Evolutionary conservation across 2,888 invertebrate species (phyloP).

Genomic region (Stenodema calcarata): DNA sequence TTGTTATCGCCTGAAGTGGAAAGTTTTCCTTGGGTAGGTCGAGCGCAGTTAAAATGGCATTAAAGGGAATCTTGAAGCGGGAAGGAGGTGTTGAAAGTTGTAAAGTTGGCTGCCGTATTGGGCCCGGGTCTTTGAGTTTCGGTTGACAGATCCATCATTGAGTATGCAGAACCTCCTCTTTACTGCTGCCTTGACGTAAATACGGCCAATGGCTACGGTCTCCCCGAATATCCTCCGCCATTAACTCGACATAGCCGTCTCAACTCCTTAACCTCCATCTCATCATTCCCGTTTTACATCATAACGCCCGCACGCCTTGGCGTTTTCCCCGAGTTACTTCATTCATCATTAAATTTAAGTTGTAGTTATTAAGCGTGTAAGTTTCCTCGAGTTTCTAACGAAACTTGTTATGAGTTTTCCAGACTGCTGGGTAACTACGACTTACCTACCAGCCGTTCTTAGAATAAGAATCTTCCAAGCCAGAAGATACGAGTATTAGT

Average conservation of each 20-base stretch:
- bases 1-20: not conserved
- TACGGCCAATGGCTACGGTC: not conserved
- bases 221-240: not conserved
- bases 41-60: not conserved
- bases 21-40: not conserved
- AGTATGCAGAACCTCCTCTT: not conserved
- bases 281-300: not conserved
- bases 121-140: not conserved
- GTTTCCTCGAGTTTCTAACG: too few species aligned
- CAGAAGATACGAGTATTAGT: too few species aligned
- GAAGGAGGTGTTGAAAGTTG: not conserved
- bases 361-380: too few species aligned
- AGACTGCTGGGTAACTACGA: too few species aligned
- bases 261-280: not conserved
- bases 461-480: too few species aligned
- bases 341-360: not conserved
- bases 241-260: not conserved
- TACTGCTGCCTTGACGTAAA: slow-evolving; percentile 4
- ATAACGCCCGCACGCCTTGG: not conserved
- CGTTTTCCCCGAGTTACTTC: not conserved
- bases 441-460: too few species aligned
- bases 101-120: not conserved
- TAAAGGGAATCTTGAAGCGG: not conserved
- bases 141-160: not conserved
- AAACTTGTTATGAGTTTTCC: too few species aligned